Evolutionary conservation across 1,140 invertebrate species (phyloP).

Genomic region (Propsilocerus akamusi): DNA sequence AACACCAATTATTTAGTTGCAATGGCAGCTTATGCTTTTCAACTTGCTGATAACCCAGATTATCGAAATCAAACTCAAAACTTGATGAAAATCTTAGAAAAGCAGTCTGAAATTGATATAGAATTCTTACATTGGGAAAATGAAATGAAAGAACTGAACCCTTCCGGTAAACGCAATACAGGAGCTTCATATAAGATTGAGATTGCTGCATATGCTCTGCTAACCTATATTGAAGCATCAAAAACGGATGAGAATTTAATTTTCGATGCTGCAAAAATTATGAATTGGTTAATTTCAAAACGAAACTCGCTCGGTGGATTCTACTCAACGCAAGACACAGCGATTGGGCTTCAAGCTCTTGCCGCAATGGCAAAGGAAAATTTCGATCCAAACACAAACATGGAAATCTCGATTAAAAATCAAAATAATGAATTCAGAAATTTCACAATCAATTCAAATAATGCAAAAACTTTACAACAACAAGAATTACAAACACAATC

Average conservation of each 20-base stretch:
- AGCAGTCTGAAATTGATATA: too few relatives aligned
- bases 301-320: constrained; percentile 62
- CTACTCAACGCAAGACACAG: constrained; percentile 49
- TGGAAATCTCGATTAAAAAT: too few relatives aligned
- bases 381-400: too few relatives aligned
- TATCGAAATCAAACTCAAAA: constrained; percentile 14
- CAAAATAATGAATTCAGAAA: constrained; percentile 13
- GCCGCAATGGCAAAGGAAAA: constrained; percentile 34
- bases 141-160: too few relatives aligned
- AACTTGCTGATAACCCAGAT: constrained; percentile 49
- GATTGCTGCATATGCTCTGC: constrained; percentile 52
- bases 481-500: not conserved
- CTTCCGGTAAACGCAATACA: constrained; percentile 26
- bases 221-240: constrained; percentile 39
- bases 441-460: constrained; percentile 13
- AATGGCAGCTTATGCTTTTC: constrained; percentile 56
- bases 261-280: constrained; percentile 32
- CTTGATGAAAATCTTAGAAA: constrained; percentile 13
- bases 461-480: not conserved
- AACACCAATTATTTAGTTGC: constrained; percentile 62
- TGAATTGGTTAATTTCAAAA: constrained; percentile 54
- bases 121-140: too few relatives aligned
- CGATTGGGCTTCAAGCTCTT: constrained; percentile 43
- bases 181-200: constrained; percentile 57
- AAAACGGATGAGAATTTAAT: too few relatives aligned